Evolutionary conservation across 2,888 invertebrate species (phyloP).

Genomic region (Sinhomidia bicolor): DNA sequence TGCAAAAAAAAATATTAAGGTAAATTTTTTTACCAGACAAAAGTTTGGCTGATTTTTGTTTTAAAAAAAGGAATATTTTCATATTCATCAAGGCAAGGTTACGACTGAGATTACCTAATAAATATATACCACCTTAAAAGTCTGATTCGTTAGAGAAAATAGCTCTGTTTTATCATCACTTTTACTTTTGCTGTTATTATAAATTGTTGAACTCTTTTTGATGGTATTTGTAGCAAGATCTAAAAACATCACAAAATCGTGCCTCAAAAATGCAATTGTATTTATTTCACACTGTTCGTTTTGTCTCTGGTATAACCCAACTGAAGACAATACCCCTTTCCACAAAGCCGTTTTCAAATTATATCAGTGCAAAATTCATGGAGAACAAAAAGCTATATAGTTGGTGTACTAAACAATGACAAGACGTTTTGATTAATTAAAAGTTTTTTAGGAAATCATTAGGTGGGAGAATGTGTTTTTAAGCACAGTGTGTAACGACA

Average conservation of each 20-base stretch:
- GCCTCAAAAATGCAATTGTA: not conserved
- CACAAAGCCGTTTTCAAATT: not conserved
- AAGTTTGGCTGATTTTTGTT: not conserved
- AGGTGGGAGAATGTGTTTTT: slow-evolving; percentile 54
- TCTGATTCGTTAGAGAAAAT: not conserved
- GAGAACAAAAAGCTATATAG: slow-evolving; percentile 7
- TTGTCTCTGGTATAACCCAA: too few species aligned
- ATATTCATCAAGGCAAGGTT: not conserved
- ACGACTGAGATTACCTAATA: slow-evolving; percentile 10
- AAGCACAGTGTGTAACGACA: not conserved
- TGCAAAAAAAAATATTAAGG: not conserved
- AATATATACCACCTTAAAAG: not conserved
- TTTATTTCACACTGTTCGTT: too few species aligned
- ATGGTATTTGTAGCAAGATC: not conserved
- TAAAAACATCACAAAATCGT: not conserved
- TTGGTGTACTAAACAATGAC: slow-evolving; percentile 35
- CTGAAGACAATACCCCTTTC: too few species aligned
- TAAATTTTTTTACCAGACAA: not conserved
- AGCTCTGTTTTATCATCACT: too few species aligned
- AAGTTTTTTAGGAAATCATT: slow-evolving; percentile 27
- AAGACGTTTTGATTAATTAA: slow-evolving; percentile 40
- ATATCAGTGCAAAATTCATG: slow-evolving; percentile 64
- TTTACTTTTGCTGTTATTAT: too few species aligned
- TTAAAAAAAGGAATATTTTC: not conserved
- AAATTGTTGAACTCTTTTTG: not conserved